Base-by-base conservation (phyloP, 2,797 vertebrate genomes). In the Ambastaia sidthimunki region DNA sequence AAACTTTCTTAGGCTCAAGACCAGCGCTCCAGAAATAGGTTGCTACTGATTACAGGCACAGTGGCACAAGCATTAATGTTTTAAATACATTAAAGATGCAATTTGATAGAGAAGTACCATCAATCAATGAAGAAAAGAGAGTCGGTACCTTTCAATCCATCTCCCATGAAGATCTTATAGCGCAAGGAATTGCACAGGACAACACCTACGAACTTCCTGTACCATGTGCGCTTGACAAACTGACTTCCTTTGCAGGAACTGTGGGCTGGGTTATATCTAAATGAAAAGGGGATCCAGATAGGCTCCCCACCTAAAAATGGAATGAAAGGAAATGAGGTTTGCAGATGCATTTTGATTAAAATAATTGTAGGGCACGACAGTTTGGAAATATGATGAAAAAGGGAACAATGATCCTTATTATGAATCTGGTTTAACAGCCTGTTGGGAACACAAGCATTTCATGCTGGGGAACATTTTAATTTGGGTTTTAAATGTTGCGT, bases 131-230 rank as follows among this genome's bases (percentile, higher is more conserved):
- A 15, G 9, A 23, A 74, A 47, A 25, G n/a, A 54, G 55, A 16
- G 21, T 31, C 19, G 90, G 63, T 93, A 99, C 98, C 98, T 96
- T 94, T 96, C 37, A 99, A 93, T 78, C 95, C 95, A 67, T 99
- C 96, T 66, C 96, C 96, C 92, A 99, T 97, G 89, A 98, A 99
- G 92, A 99, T 99, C 91, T 99, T 99, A 89, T 99, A 99, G 86
- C 98, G 92, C 85, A 99, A 91, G 1, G 98, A 99, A 87, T 99
- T 99, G 71, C 98, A 99, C 84, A 99, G 95, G 81, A 98, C 93
- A 44, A 99, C 97, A 9, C 98, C 98, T 55, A 99, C 98, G 85
- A 99, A 99, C 88, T 99, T 99, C 84, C 91, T 93, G 88, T 99
- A 99, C 97, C 98, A 98, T 0, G 98, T 99, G 76, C 98, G 91